Evolutionary conservation across 2,797 vertebrate genomes (phyloP), one percentile per base, ranked within the genome.

Genomic region (Clarias fuscus): DNA sequence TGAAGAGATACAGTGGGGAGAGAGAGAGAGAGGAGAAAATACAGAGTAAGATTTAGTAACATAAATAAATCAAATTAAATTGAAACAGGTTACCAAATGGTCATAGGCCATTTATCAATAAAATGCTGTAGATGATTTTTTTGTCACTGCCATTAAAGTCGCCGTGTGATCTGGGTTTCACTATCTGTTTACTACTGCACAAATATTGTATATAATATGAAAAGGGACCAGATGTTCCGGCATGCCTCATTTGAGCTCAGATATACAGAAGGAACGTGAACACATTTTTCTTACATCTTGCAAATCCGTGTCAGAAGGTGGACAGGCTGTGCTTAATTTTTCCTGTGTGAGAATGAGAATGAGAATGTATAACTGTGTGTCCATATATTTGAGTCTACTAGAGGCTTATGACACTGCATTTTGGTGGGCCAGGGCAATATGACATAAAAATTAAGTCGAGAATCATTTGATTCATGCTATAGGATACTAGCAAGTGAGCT

Each of bases 181-280:
- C 11, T 13, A 48, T 83, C 64, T 71, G 30, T 18, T 0, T 79
- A 59, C 15, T 40, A 30, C 53, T 79, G 58, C 43, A n/a, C 43
- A 58, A 79, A 64, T 84, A 30, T 11, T 79, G 64, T 83, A 81
- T 68, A 86, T 64, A 11, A 67, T n/a, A 10, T 86, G 27, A 81
- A 86, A 72, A 62, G 48, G 77, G 37, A 68, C 76, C 84, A 83
- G 65, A 75, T 80, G 76, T 64, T 40, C 73, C 48, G 53, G 18
- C 67, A 30, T 87, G n/a, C 73, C 24, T 79, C 56, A 84, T 75
- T 79, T 24, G 43, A 82, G 30, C 27, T 85, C 20, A 71, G 56
- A 67, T 80, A 27, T 65, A 82, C 81, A 77, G 64, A 30, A 86
- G 73, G 33, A 84, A 84, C 15, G 24, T 40, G n/a, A 86, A 64